Base-by-base conservation (phyloP, 1,140 invertebrate genomes). In the Euschistus heros region DNA sequence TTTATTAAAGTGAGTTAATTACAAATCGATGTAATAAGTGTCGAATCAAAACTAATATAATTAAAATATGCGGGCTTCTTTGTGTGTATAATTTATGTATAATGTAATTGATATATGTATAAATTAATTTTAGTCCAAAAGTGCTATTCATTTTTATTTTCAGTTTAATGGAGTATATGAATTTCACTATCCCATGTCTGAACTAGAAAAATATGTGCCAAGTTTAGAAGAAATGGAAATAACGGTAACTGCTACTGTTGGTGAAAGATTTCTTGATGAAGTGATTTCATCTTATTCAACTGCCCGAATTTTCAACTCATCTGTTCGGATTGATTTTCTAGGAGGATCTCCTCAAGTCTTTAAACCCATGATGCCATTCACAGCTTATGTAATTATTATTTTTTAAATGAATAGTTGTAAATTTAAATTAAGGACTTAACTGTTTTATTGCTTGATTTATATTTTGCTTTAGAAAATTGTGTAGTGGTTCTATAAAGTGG, bases 311-410 rank as follows among this genome's bases (percentile, higher is more conserved):
- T 95, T 86, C 73, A 92, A 92, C 74, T 92, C 90, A 0, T 87
- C 86, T 5, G 78, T 95, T 13, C 81, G 83, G 64, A 79, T 97
- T 0, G 78, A 84, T 44, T 94, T 96, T 75, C 78, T 97, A 0
- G 94, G 94, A 0, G 91, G 89, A 26, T 85, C 84, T 0, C 88
- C 94, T 4, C 90, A 96, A 76, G 86, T 97, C 14, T 97, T 97
- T 76, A 97, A 97, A 75, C 93, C 94, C 0, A 79, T 87, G 1
- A 94, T 96, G 88, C 88, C 92, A 0, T 87, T 92, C 71, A 85
- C 83, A 66, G 76, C 80, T 68, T 88, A 87, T 75, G 86, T 90
- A 75, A 84, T 86, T 81, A 33, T 44, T 6, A 37, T 10, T 37
- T 37, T 10, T 2, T 10, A 10, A 37, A 6, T 37, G 7, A 30